Base-by-base conservation (phyloP, 2,888 invertebrate genomes). In the Apotomis betuletana region DNA sequence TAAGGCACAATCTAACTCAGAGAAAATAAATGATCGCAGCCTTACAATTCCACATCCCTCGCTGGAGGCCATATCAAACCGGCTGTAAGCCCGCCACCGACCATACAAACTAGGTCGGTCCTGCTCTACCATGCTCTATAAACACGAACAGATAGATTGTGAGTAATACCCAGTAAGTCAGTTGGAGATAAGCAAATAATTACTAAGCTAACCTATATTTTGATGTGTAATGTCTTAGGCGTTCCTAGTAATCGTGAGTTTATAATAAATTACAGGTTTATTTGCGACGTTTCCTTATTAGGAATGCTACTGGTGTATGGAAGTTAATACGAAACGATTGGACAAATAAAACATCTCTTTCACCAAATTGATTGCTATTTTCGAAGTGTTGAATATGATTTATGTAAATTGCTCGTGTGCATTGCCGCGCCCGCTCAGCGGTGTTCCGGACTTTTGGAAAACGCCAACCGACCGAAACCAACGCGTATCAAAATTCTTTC, bases 191-290 rank as follows among this genome's bases (percentile, higher is more conserved):
- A 67, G 49, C 54, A 27, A 57, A 51, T 57, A 49, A 62, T 69
- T 69, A 51, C 62, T 27, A 57, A 38, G n/a, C n/a, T 69, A 69
- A 62, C 62, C 69, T 69, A 69, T 69, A 69, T 69, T 27, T 69
- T 69, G 67, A 67, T 58, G 61, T 54, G 61, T 55, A 61, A 68
- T 68, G 49, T 58, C 61, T 52, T 49, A 46, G 46, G 27, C 55
- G 46, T 49, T 51, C 46, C 38, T 51, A 52, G 52, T 69, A 60
- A 60, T 60, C 52, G 8, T 27, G 13, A 49, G 57, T 55, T 27
- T 62, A 69, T 54, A 6, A 55, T 55, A 54, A 68, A 55, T 36
- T 61, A 62, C 59, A 9, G 46, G 69, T 68, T 68, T 68, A 41
- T 27, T 38, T n/a, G 38, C 13, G 52, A 67, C 58, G 60, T 59